phyloP scores from a whole-genome alignment of 2,888 invertebrate species.

The Ectobius pallidus region DNA sequence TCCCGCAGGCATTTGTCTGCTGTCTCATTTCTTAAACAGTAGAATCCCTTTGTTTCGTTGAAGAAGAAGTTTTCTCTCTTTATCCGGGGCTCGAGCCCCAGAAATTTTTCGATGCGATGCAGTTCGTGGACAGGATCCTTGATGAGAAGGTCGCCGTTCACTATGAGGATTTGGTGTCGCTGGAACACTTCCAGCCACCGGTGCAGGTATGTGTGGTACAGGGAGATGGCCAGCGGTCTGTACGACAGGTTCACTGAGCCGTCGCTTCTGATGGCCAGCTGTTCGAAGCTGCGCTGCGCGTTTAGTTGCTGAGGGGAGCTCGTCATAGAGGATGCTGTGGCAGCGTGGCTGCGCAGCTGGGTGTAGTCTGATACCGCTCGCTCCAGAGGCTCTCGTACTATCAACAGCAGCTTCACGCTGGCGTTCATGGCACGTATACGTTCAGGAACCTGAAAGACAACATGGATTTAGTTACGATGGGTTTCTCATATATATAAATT shows the following conservation, averaged over 20 bases:
- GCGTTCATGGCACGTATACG: slow-evolving; percentile 94
- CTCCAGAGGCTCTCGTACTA: slow-evolving; percentile 95
- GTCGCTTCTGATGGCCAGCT: slow-evolving; percentile 78
- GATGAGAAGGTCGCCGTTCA: slow-evolving; percentile 92
- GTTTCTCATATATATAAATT: too few relatives aligned
- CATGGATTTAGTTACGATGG: too few relatives aligned
- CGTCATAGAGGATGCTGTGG: slow-evolving; percentile 64
- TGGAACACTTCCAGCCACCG: slow-evolving; percentile 81
- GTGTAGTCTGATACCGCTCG: slow-evolving; percentile 97
- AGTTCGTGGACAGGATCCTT: slow-evolving; percentile 89
- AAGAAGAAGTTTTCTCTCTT: slow-evolving; percentile 92
- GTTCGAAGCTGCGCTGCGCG: slow-evolving; percentile 70
- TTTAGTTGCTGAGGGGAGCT: slow-evolving; percentile 52
- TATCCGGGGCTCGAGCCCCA: slow-evolving; percentile 68
- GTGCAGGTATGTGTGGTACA: slow-evolving; percentile 90
- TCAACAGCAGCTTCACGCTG: slow-evolving; percentile 86
- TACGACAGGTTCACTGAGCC: slow-evolving; percentile 85
- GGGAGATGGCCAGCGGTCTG: slow-evolving; percentile 83
- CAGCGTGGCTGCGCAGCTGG: slow-evolving; percentile 84
- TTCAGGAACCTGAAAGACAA: slow-evolving; percentile 87
- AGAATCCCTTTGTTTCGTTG: slow-evolving; percentile 96
- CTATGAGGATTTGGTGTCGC: slow-evolving; percentile 90
- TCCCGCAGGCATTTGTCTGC: slow-evolving; percentile 79
- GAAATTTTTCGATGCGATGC: slow-evolving; percentile 84
- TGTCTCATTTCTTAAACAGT: slow-evolving; percentile 65